Base-by-base conservation (phyloP, 2,113 vertebrate genomes). In the Dromas ardeola region DNA sequence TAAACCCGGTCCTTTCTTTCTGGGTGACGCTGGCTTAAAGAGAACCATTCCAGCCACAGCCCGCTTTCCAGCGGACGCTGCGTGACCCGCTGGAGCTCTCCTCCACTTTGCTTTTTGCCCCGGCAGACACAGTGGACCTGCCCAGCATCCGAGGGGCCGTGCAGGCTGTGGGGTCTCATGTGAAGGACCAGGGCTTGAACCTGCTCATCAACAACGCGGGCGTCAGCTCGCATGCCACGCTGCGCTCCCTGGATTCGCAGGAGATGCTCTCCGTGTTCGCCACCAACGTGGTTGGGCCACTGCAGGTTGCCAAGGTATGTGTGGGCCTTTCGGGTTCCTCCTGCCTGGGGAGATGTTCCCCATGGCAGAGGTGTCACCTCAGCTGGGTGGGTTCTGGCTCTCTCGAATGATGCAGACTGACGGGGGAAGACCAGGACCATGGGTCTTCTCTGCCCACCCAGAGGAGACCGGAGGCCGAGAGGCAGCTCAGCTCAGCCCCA, bases 201-300 rank as follows among this genome's bases (percentile, higher is more conserved):
- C 84, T 97, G 52, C 94, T 98, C 52, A 96, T 98, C 87, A 98
- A 96, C 94, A 97, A 97, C 0, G 93, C 93, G 0, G 96, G 96
- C 1, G 10, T 96, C 58, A 81, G 87, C 55, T 95, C 77, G 1
- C 84, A 80, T 0, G 9, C 80, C 56, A 86, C 38, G 0, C 90
- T 97, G 84, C 23, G 1, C 47, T 92, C 96, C 10, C 32, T 97
- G 80, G 84, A 86, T 8, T 42, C 45, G 0, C 93, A 88, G 80
- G 95, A 97, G 66, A 97, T 97, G 97, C 69, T 97, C 3, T 2
- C 82, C 0, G 61, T 27, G 7, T 97, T 97, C 59, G 86, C 81
- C 59, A 94, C 92, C 61, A 97, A 97, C 0, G 94, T 81, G 13
- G 49, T 97, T 0, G 92, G 97, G 26, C 94, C 94, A 11, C 89